Percentiles rank a stretch among this genome's conserved stretches.
phyloP scores from a whole-genome alignment of 2,888 invertebrate genomes.

The Caenorhabditis sp. region DNA sequence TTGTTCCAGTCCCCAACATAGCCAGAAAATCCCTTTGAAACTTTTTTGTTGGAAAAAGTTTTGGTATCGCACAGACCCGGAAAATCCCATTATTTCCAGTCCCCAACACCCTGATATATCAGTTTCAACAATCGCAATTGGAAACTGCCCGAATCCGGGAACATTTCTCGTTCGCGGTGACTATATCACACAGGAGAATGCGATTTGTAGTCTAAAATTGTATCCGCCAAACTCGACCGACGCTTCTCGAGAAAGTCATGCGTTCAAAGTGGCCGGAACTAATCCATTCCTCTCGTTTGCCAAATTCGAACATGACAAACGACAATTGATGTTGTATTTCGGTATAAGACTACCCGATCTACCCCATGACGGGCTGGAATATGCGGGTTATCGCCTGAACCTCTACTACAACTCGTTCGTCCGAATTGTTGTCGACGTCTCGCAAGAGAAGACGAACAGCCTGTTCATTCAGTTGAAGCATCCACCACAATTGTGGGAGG shows the following conservation, averaged over 20 bases:
- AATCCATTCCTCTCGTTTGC: conserved; percentile 44
- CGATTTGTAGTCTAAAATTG: conserved; percentile 38
- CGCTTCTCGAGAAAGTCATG: conserved; percentile 8
- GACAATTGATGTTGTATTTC: conserved; percentile 42
- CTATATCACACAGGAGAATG: conserved; percentile 48
- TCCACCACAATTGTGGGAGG: conserved; percentile 55
- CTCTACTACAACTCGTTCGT: conserved; percentile 36
- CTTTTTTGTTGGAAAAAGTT: no score
- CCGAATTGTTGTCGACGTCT: conserved; percentile 37
- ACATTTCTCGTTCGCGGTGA: conserved; percentile 54
- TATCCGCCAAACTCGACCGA: conserved; percentile 23
- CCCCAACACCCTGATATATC: conserved; percentile 42
- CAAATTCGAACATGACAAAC: conserved; percentile 54
- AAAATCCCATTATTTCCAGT: conserved; percentile 13
- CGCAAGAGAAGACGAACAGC: conserved; percentile 21
- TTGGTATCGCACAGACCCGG: no score
- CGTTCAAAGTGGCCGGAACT: conserved; percentile 35
- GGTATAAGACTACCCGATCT: conserved; percentile 37
- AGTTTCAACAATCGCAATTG: conserved; percentile 40
- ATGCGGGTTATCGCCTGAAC: conserved; percentile 44
- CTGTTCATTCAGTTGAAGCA: conserved; percentile 45
- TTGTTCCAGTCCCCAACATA: no score
- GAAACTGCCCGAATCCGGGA: conserved; percentile 51
- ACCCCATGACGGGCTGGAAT: conserved; percentile 40
- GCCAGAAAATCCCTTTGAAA: no score